Percentiles rank a stretch among this genome's conserved stretches.
Evolutionary conservation across 2,797 vertebrate species (phyloP).

Genomic region (Pseudomugil gertrudae): DNA sequence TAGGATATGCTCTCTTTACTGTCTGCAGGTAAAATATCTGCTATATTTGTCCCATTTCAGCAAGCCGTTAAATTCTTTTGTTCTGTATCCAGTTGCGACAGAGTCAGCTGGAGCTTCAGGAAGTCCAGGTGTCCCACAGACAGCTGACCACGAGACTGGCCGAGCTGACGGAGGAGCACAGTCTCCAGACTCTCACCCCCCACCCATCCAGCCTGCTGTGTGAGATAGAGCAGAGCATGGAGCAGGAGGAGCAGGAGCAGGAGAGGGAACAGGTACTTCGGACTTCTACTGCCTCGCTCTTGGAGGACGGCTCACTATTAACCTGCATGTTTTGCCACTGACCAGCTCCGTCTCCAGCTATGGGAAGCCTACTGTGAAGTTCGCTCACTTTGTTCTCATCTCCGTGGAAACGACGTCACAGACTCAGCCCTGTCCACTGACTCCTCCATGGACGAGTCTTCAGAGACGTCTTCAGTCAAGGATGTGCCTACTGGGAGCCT

Average conservation of each 20-base stretch:
- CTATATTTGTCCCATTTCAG: background rate
- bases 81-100: conserved; percentile 87
- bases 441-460: conserved; percentile 98
- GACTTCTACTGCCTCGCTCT: too few relatives aligned
- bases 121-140: conserved; percentile 89
- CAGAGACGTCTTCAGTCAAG: conserved; percentile 95
- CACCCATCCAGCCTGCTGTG: conserved; percentile 91
- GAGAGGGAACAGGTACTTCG: conserved; percentile 92
- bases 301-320: background rate
- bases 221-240: conserved; percentile 99
- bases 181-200: conserved; percentile 88
- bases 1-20: background rate
- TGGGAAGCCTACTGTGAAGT: conserved; percentile 98
- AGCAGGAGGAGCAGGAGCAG: conserved; percentile 97
- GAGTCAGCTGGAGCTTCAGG: conserved; percentile 93
- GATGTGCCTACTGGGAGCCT: conserved; percentile 93
- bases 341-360: conserved; percentile 91
- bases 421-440: conserved; percentile 95
- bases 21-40: background rate
- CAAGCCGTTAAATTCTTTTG: too few relatives aligned
- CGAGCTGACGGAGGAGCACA: conserved; percentile 91
- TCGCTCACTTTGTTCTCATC: conserved; percentile 92
- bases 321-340: background rate
- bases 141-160: conserved; percentile 90
- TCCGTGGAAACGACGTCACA: conserved; percentile 92